These are phyloP conservation scores for Zoanthus solanderi DNA, from an alignment of 92 coral and sea anemone genomes.

Conservation along the genomic window DNA sequence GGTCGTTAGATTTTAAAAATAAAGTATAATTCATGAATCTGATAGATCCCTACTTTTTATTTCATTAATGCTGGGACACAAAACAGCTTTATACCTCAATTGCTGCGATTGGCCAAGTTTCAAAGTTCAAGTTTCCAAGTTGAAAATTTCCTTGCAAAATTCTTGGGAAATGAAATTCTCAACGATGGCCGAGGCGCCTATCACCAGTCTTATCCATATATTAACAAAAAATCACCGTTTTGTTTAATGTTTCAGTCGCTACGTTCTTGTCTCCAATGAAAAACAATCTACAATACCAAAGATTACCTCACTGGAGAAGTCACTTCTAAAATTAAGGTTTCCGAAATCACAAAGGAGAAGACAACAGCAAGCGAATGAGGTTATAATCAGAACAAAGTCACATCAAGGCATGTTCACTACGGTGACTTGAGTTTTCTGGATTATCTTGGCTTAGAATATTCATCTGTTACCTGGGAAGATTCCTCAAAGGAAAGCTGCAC, in stretches of 20 bases:
- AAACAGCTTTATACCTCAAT: too few species aligned
- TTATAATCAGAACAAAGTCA: neutral
- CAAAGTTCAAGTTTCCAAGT: too few species aligned
- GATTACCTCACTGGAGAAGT: conserved; percentile 23
- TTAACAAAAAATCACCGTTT: too few species aligned
- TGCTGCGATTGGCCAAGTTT: too few species aligned
- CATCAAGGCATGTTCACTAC: neutral
- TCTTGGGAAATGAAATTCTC: neutral
- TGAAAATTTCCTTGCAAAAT: neutral
- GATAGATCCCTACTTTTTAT: too few species aligned
- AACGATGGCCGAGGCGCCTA: neutral
- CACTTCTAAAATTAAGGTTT: conserved; percentile 31
- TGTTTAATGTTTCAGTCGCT: conserved; percentile 16
- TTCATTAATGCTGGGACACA: too few species aligned
- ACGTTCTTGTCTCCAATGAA: conserved; percentile 15
- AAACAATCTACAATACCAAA: conserved; percentile 10
- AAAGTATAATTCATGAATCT: too few species aligned
- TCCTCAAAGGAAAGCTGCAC: too few species aligned
- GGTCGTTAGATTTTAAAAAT: too few species aligned
- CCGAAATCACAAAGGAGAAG: conserved; percentile 10
- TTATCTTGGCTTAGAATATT: too few species aligned
- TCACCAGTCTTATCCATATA: neutral
- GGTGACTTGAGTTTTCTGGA: neutral
- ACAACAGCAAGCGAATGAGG: neutral
- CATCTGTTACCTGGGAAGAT: too few species aligned